Conservation (phyloP, 2,888 invertebrate species). For the Cheilosia soror region DNA sequence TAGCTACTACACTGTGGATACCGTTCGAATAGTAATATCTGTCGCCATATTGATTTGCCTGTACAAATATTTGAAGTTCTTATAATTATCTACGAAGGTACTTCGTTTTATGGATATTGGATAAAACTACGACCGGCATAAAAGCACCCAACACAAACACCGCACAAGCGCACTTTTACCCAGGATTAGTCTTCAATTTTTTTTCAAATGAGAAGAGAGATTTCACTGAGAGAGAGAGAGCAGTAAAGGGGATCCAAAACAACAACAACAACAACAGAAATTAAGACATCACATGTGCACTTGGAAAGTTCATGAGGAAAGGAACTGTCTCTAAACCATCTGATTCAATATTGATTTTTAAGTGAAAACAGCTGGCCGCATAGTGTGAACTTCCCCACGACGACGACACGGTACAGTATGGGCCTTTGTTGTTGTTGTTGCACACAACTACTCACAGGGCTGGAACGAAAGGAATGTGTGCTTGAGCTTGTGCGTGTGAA, state of each 20-base stretch:
- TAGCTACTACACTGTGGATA: neutral
- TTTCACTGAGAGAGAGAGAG: neutral
- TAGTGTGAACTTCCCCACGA: conserved; percentile 60
- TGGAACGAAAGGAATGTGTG: conserved; percentile 34
- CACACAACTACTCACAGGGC: conserved; percentile 31
- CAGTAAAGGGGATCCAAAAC: neutral
- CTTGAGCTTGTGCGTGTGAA: neutral
- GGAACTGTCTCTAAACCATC: conserved; percentile 55
- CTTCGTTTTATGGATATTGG: no score
- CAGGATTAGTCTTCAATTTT: neutral
- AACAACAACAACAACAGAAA: conserved; percentile 32
- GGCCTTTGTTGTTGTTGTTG: conserved; percentile 39
- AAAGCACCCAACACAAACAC: conserved; percentile 12
- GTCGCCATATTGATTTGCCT: conserved; percentile 23
- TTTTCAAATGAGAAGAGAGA: neutral
- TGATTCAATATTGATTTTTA: conserved; percentile 71
- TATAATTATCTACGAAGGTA: neutral
- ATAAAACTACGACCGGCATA: conserved; percentile 50
- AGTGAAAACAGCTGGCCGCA: conserved; percentile 64
- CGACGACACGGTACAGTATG: no score
- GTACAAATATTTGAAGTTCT: conserved; percentile 8
- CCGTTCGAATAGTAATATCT: neutral
- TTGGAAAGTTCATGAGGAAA: conserved; percentile 48
- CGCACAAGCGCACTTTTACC: conserved; percentile 59
- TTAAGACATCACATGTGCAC: conserved; percentile 61